A percentile compares a stretch with the other conserved stretches of the same genome.
These are phyloP conservation scores for Accipiter cooperii DNA, from an alignment of 2,113 vertebrate species.

Conservation along the genomic window DNA sequence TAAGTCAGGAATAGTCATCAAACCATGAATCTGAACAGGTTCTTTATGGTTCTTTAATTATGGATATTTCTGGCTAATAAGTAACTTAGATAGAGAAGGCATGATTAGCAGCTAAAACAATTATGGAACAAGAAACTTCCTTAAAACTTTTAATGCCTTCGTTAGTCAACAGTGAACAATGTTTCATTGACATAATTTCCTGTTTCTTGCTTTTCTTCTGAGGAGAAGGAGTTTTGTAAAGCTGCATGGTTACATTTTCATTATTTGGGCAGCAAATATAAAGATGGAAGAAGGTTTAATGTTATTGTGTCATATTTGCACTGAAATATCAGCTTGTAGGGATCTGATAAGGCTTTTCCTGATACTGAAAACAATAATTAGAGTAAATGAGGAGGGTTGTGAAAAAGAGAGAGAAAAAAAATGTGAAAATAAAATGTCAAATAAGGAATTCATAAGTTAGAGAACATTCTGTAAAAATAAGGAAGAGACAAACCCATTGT, in stretches of 20 bases:
- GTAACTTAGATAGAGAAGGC: neutral
- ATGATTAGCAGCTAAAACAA: neutral
- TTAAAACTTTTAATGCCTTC: neutral
- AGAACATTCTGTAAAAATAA: neutral
- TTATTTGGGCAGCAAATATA: neutral
- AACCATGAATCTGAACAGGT: neutral
- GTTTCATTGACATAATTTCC: neutral
- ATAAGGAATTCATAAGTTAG: neutral
- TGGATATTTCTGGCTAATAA: neutral
- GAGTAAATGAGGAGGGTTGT: rapidly evolving
- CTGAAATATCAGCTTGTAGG: neutral
- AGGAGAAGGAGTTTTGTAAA: neutral
- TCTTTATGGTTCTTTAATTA: neutral
- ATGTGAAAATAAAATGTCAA: neutral
- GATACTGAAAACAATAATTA: neutral
- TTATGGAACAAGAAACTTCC: neutral
- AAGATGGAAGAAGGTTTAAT: neutral
- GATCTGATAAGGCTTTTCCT: neutral
- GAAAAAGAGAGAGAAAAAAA: neutral
- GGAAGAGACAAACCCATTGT: neutral
- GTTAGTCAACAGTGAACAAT: neutral
- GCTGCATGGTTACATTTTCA: neutral
- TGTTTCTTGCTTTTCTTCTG: neutral
- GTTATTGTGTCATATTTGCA: neutral
- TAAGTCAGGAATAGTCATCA: neutral